Base-by-base conservation (phyloP, 1,140 invertebrate genomes). In the Metaphire vulgaris region DNA sequence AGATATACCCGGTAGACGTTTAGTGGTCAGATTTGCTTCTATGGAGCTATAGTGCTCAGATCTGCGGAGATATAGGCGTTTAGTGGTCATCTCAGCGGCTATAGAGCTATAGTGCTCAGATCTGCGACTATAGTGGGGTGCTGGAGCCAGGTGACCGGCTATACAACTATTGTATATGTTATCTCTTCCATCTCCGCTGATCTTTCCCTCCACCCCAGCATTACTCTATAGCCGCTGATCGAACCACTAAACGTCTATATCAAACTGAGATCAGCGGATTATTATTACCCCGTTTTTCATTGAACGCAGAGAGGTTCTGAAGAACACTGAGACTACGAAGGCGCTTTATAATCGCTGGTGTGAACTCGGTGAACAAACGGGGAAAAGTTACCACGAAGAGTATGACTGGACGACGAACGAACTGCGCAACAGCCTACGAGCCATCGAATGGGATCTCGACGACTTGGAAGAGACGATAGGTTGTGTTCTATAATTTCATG, bases 391-490 rank as follows among this genome's bases (percentile, higher is more conserved):
- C 56, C 91, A 90, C 78, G 93, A 95, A 85, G 92, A 93, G 85
- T 88, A 91, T 75, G 93, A 96, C 86, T 96, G 94, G 93, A 96
- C 93, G n/a, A 93, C 92, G 75, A 96, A 92, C 81, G 95, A 97
- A 87, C 85, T 97, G 68, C 89, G 92, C 81, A 97, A 96, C 88
- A 92, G 94, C 72, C 87, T 97, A 34, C 89, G 94, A 70, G 96
- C 93, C 81, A 96, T 97, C 83, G 94, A 97, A 87, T 97, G 95
- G 95, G 95, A 97, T 86, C 88, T 97, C 65, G 95, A 97, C 88
- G 95, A 97, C 86, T 89, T 97, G 72, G 94, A 97, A 87, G 94
- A 97, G 86, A 96, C 95, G 78, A 95, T 97, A 84, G 91, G 95
- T 95, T n/a, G n/a, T n/a, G n/a, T n/a, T n/a, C n/a, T n/a, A n/a